Evolutionary conservation across 2,797 vertebrate species (phyloP), one percentile per base, ranked within the genome.

Genomic region (Phrynocephalus guinanensis): DNA sequence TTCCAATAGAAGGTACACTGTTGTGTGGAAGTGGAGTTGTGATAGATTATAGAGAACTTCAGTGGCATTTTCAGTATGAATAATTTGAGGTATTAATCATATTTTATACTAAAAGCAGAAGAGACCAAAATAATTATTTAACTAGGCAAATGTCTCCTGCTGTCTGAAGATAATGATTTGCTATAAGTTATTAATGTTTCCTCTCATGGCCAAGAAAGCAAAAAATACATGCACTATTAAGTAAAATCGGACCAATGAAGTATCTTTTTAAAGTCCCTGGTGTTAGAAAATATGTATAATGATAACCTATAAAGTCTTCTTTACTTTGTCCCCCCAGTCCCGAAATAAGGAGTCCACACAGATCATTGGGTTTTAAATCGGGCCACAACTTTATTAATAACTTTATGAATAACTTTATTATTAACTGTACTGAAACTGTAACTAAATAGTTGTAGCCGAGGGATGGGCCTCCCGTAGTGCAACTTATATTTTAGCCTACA

Each of bases 151-250:
- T 63, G 13, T 56, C 78, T 22, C 38, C 13, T 79, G 26, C 44
- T 85, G 28, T 44, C 24, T 33, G n/a, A 87, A 84, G 6, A 71
- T 81, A 63, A 84, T 84, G 50, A 82, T 77, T 33, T 82, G 60
- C 16, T 66, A 48, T 82, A 60, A 71, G 83, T 86, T 89, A 89
- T 86, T 83, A 86, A 89, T 86, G 83, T 86, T 79, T 86, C 10
- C 22, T 73, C 18, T 72, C 76, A 82, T 73, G 75, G 72, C 50
- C 33, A 30, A 50, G 52, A 81, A 52, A 70, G 77, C 67, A 11
- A 30, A 24, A 82, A 75, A 52, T 9, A 72, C 20, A 26, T 68
- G 6, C 44, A 71, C 38, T 85, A 76, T 70, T 18, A 70, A 76
- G 60, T 8, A 56, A 87, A 52, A 67, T 75, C 44, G 73, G 30